A percentile compares a stretch with the other conserved stretches of the same genome.
These are phyloP conservation scores for Heteromurus nitidus DNA, from an alignment of 2,888 invertebrate genomes.

Conservation along the genomic window DNA sequence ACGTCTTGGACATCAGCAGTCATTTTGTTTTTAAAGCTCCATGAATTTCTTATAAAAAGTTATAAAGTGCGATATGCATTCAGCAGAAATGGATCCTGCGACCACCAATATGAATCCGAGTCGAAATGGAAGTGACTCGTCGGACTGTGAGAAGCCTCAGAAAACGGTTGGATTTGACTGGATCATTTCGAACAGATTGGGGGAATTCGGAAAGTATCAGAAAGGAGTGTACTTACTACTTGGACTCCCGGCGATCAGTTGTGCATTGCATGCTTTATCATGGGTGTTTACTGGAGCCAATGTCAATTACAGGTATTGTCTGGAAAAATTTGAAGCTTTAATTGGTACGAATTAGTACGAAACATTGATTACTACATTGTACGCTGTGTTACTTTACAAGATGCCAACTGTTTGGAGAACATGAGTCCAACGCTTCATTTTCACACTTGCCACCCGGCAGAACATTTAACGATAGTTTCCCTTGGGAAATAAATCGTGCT, in stretches of 20 bases:
- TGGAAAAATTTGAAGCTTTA: background rate
- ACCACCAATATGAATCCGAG: no score
- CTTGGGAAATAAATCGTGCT: background rate
- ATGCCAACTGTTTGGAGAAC: constrained; percentile 80
- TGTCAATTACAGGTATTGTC: constrained; percentile 79
- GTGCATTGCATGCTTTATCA: constrained; percentile 84
- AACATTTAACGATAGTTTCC: constrained; percentile 68
- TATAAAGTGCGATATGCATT: no score
- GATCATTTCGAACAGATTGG: constrained; percentile 76
- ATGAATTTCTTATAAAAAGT: no score
- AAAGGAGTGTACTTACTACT: constrained; percentile 82
- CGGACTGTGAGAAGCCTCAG: no score
- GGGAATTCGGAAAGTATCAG: constrained; percentile 84
- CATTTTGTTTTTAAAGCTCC: no score
- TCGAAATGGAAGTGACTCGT: no score
- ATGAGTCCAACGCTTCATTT: constrained; percentile 77
- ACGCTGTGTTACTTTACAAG: no score
- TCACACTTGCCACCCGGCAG: constrained; percentile 75
- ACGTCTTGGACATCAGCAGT: no score
- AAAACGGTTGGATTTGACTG: constrained; percentile 26
- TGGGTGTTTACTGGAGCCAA: constrained; percentile 83
- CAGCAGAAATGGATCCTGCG: no score
- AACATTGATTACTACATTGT: background rate
- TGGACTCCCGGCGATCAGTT: constrained; percentile 83
- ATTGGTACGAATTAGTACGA: background rate